These are phyloP conservation scores for Trididemnum nubilum DNA, from an alignment of 23 tunicate genomes.

Conservation along the genomic window DNA sequence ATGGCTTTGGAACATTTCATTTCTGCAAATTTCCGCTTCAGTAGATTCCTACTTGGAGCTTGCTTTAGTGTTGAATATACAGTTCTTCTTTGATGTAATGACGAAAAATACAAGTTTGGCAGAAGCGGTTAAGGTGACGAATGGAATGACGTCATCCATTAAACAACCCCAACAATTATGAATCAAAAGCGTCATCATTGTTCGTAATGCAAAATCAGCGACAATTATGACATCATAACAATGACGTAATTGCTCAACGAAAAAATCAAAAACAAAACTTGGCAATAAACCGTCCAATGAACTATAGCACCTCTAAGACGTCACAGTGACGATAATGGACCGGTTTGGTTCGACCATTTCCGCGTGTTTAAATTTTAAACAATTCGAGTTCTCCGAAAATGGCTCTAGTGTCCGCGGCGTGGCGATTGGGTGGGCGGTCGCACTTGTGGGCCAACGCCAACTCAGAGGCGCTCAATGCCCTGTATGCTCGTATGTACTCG, in stretches of 20 bases:
- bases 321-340: slow-evolving; percentile 23
- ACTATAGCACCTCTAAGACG: slow-evolving; percentile 22
- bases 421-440: slow-evolving; percentile 66
- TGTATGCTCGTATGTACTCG: slow-evolving; percentile 79
- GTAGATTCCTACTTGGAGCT: no score
- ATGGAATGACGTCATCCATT: no score
- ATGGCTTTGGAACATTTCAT: no score
- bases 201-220: neutral
- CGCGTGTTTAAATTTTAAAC: slow-evolving; percentile 8
- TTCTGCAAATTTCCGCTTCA: no score
- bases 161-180: no score
- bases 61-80: no score
- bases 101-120: no score
- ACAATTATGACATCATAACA: neutral
- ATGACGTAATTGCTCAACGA: neutral
- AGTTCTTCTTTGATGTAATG: no score
- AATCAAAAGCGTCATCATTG: no score
- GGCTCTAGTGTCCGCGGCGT: slow-evolving; percentile 53
- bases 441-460: slow-evolving; percentile 46
- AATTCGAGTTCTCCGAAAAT: slow-evolving; percentile 77
- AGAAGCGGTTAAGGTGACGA: no score
- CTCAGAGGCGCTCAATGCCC: slow-evolving; percentile 53
- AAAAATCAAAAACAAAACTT: neutral
- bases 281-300: neutral
- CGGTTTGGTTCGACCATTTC: neutral